A percentile compares a stretch with the other conserved stretches of the same genome.
phyloP scores from a whole-genome alignment of 2,797 vertebrate species.

The Limosa lapponica region DNA sequence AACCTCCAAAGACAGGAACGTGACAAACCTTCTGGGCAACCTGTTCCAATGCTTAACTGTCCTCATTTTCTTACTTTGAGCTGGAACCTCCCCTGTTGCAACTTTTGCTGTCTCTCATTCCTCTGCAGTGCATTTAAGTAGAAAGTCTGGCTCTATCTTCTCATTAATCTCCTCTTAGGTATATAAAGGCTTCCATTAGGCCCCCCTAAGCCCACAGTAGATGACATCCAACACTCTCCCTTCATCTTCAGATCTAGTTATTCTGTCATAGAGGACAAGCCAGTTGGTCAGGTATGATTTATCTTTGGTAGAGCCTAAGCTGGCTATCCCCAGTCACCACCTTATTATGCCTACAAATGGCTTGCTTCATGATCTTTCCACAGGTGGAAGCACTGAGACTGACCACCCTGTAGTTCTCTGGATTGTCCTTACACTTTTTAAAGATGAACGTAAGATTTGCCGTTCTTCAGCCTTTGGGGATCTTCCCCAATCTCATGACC shows the following conservation, averaged over 20 bases:
- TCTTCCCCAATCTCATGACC: not conserved
- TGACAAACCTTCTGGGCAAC: not conserved
- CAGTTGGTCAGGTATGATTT: not conserved
- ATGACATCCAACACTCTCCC: not conserved
- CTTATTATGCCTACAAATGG: not conserved
- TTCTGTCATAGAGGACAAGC: not conserved
- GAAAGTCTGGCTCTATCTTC: not conserved
- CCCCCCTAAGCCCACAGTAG: not conserved
- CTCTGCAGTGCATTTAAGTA: not conserved
- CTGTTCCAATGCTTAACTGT: not conserved
- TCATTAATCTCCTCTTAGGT: not conserved
- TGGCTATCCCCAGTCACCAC: not conserved
- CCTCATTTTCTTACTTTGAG: not conserved
- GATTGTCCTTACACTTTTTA: not conserved
- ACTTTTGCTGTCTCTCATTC: not conserved
- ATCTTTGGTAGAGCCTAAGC: not conserved
- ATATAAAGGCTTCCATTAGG: not conserved
- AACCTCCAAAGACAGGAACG: not conserved
- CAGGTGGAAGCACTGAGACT: not conserved
- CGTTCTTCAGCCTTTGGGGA: not conserved
- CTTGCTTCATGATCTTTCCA: not conserved
- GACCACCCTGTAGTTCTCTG: not conserved
- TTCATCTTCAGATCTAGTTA: not conserved
- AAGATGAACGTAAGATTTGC: not conserved
- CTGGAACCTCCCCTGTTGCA: not conserved